Conservation (phyloP, 23 tunicate species). For the Styela clava region DNA sequence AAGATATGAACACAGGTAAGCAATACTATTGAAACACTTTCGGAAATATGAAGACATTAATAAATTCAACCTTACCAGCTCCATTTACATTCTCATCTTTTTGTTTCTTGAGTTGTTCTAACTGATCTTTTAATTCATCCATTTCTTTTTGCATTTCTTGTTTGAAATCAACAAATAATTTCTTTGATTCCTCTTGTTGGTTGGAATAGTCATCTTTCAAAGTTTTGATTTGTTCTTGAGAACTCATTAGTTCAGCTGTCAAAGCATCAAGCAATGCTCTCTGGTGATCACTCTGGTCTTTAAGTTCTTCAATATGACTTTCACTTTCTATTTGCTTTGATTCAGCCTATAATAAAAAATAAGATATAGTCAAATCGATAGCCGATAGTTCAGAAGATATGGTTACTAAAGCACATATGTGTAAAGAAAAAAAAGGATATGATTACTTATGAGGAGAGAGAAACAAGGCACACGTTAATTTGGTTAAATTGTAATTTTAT, state of each 20-base stretch:
- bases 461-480: too few relatives aligned
- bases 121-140: conserved; percentile 18
- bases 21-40: too few relatives aligned
- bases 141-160: conserved; percentile 3
- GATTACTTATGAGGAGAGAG: too few relatives aligned
- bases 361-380: too few relatives aligned
- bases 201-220: conserved; percentile 21
- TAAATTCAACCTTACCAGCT: not conserved
- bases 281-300: conserved; percentile 30
- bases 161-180: not conserved
- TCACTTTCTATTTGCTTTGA: conserved; percentile 6
- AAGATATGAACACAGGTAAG: too few relatives aligned
- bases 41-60: too few relatives aligned
- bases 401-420: too few relatives aligned
- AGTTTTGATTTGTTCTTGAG: conserved; percentile 31
- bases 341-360: conserved; percentile 22
- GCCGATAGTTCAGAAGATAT: too few relatives aligned
- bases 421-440: too few relatives aligned
- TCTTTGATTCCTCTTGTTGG: not conserved
- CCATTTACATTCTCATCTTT: not conserved
- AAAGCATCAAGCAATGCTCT: conserved; percentile 64
- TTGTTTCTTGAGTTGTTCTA: conserved; percentile 10
- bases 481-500: too few relatives aligned
- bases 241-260: conserved; percentile 62
- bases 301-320: not conserved